These are phyloP conservation scores for Tenualosa ilisha DNA, from an alignment of 2,797 vertebrate species.

Conservation along the genomic window DNA sequence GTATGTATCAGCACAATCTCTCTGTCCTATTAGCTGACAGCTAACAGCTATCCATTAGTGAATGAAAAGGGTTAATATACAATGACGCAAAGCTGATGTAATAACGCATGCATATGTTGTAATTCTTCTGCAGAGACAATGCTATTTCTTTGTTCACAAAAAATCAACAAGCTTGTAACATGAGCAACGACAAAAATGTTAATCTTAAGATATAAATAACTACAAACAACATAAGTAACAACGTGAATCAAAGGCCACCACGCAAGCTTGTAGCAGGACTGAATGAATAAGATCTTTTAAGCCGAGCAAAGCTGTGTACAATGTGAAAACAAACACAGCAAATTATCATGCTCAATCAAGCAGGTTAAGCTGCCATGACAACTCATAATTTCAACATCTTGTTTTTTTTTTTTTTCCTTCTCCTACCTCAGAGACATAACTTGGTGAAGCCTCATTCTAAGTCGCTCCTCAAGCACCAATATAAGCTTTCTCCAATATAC, in stretches of 20 bases:
- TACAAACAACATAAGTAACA: not conserved
- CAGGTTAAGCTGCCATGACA: not conserved
- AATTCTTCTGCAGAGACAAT: not conserved
- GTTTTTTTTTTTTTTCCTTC: not conserved
- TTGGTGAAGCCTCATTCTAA: not conserved
- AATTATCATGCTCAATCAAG: conserved; percentile 23
- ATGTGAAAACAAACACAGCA: not conserved
- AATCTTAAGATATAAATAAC: not conserved
- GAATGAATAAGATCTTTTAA: not conserved
- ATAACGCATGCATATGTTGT: not conserved
- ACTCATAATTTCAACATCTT: not conserved
- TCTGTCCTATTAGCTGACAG: not conserved
- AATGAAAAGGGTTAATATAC: not conserved
- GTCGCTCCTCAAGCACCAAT: not conserved
- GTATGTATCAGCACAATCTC: not conserved
- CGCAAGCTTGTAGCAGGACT: not conserved
- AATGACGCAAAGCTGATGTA: not conserved
- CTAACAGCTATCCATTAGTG: not conserved
- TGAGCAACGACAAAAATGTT: not conserved
- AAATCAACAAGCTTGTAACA: not conserved
- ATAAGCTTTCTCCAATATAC: not conserved
- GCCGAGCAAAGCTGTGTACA: not conserved
- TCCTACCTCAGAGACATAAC: not conserved
- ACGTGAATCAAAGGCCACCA: not conserved
- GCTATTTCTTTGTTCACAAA: not conserved